These are phyloP conservation scores for Trachymyrmex septentrionalis DNA, from an alignment of 1,140 invertebrate species.

Conservation along the genomic window DNA sequence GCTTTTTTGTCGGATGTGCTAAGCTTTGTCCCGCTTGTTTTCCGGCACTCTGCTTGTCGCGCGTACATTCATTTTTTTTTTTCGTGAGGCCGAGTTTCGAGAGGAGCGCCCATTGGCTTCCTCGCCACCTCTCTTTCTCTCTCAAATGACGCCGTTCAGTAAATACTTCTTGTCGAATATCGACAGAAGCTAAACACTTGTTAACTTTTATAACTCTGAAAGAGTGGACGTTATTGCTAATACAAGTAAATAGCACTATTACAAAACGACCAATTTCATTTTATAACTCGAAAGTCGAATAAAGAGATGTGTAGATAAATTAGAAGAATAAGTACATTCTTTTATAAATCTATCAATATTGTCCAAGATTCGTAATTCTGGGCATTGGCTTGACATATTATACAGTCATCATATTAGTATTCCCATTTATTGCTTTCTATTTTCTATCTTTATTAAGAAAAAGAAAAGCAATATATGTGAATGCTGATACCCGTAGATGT, in stretches of 20 bases:
- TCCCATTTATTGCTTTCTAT: too few relatives aligned
- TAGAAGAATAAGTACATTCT: background rate
- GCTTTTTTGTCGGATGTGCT: slow-evolving; percentile 58
- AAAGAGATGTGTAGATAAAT: background rate
- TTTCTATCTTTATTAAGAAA: too few relatives aligned
- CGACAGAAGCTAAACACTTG: slow-evolving; percentile 22
- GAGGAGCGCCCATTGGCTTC: slow-evolving; percentile 20
- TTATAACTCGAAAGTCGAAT: background rate
- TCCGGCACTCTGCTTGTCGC: slow-evolving; percentile 47
- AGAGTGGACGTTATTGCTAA: background rate
- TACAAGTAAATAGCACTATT: background rate
- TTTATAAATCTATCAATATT: background rate
- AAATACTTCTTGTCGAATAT: slow-evolving; percentile 42
- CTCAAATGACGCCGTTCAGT: slow-evolving; percentile 9
- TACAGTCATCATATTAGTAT: too few relatives aligned
- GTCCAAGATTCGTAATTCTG: too few relatives aligned
- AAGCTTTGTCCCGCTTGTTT: slow-evolving; percentile 61
- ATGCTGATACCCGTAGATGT: too few relatives aligned
- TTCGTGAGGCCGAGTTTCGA: slow-evolving; percentile 34
- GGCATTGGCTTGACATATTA: too few relatives aligned
- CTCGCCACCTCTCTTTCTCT: background rate
- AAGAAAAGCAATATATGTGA: too few relatives aligned
- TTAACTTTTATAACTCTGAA: background rate
- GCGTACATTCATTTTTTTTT: slow-evolving; percentile 37
- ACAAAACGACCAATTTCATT: background rate